Base-by-base conservation (phyloP, 2,113 vertebrate genomes). In the Sorex araneus region DNA sequence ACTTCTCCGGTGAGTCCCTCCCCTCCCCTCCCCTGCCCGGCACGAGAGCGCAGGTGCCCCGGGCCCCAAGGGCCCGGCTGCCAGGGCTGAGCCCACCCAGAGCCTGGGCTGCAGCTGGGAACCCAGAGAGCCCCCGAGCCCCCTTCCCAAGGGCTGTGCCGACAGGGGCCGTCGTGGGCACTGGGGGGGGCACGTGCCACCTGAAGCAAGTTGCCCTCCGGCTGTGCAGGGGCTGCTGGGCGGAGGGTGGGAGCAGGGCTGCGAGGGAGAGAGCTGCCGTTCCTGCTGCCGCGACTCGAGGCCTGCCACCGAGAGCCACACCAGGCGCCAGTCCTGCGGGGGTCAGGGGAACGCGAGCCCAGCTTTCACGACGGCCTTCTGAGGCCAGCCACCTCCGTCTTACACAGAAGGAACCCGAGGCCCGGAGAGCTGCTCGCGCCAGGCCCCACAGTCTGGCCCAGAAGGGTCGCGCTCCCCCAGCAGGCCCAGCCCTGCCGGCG, bases 1-100 rank as follows among this genome's bases (percentile, higher is more conserved):
- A 98, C 75, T 28, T 96, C 90, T 97, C 97, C 0, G 98, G 98
- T 98, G 95, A 98, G 98, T 85, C 7, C 28, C 40, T 30, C 18
- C 1, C 9, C n/a, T n/a, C n/a, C n/a, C n/a, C n/a, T n/a, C n/a
- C n/a, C n/a, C n/a, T n/a, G n/a, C n/a, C n/a, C n/a, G n/a, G n/a
- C n/a, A n/a, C n/a, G n/a, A n/a, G n/a, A n/a, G n/a, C n/a, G n/a
- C n/a, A n/a, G n/a, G n/a, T n/a, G n/a, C n/a, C n/a, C n/a, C n/a
- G 3, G 40, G 40, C 40, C 40, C 40, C 40, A 40, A 3, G 40
- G 40, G 40, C 40, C 7, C 7, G 32, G 36, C 23, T n/a, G 18
- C 23, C 16, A 1, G 50, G 16, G 2, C 54, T 36, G 64, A 16
- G 16, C 66, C 25, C 1, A 47, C 66, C 25, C 1, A 47, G 40